These are phyloP conservation scores for Lapara coniferarum DNA, from an alignment of 2,888 invertebrate species.

Conservation along the genomic window DNA sequence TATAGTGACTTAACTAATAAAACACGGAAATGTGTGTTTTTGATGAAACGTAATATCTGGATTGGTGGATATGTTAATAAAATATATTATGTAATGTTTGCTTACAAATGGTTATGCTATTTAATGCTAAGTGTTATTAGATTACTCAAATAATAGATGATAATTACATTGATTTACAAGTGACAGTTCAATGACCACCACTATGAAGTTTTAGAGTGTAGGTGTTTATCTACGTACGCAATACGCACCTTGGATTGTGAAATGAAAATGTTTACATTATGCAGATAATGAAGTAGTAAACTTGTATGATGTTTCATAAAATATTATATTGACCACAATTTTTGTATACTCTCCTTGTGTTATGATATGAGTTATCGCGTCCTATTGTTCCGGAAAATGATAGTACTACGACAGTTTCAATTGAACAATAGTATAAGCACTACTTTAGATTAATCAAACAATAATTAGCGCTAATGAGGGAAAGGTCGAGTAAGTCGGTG, in stretches of 20 bases:
- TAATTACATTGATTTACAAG: conserved; percentile 36
- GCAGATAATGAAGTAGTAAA: conserved; percentile 38
- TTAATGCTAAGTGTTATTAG: conserved; percentile 32
- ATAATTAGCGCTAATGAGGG: conserved; percentile 14
- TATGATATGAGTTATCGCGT: conserved; percentile 31
- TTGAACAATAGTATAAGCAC: conserved; percentile 26
- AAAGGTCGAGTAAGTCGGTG: neutral
- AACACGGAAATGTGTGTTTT: no score
- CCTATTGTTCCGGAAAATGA: conserved; percentile 35
- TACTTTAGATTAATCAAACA: conserved; percentile 14
- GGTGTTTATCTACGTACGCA: conserved; percentile 33
- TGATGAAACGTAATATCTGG: no score
- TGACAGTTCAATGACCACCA: conserved; percentile 41
- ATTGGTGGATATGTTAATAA: conserved; percentile 32
- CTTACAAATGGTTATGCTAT: no score
- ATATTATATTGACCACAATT: neutral
- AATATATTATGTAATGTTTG: no score
- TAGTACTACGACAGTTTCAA: conserved; percentile 33
- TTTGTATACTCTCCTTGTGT: neutral
- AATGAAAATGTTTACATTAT: conserved; percentile 41
- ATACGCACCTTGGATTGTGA: conserved; percentile 37
- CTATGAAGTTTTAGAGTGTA: conserved; percentile 34
- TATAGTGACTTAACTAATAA: no score
- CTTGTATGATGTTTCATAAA: conserved; percentile 31
- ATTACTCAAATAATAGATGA: conserved; percentile 35